These are phyloP conservation scores for Malacosoma neustria DNA, from an alignment of 2,888 invertebrate species.

Conservation along the genomic window DNA sequence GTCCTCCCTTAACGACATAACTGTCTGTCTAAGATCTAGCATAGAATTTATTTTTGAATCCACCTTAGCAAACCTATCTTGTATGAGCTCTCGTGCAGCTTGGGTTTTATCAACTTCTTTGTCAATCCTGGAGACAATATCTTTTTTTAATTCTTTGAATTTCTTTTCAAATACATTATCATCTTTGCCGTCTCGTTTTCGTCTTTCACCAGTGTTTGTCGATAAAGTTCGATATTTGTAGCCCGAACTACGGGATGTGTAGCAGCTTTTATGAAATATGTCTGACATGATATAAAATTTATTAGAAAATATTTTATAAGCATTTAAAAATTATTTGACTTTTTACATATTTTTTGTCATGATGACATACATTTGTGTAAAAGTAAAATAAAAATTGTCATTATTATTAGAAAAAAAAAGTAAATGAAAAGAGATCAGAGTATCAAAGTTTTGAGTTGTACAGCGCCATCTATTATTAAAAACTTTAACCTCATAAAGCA, in stretches of 20 bases:
- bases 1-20: constrained; percentile 29
- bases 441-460: too few species aligned
- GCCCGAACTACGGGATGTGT: constrained; percentile 45
- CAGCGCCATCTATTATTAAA: too few species aligned
- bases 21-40: constrained; percentile 37
- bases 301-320: background rate
- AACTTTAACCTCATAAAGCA: too few species aligned
- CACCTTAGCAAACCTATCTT: constrained; percentile 36
- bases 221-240: constrained; percentile 57
- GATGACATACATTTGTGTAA: too few species aligned
- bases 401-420: too few species aligned
- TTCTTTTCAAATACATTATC: constrained; percentile 36
- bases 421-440: too few species aligned
- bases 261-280: constrained; percentile 48
- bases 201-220: constrained; percentile 48
- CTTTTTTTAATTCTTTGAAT: constrained; percentile 37
- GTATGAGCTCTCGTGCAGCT: constrained; percentile 30
- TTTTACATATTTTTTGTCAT: background rate
- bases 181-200: constrained; percentile 23
- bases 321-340: background rate
- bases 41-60: constrained; percentile 42
- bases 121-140: constrained; percentile 35
- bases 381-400: too few species aligned
- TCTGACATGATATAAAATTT: constrained; percentile 30
- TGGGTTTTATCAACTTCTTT: constrained; percentile 30